A percentile compares a stretch with the other conserved stretches of the same genome.
phyloP scores from a whole-genome alignment of 2,113 vertebrate genomes.

The Chrysochloris asiatica region DNA sequence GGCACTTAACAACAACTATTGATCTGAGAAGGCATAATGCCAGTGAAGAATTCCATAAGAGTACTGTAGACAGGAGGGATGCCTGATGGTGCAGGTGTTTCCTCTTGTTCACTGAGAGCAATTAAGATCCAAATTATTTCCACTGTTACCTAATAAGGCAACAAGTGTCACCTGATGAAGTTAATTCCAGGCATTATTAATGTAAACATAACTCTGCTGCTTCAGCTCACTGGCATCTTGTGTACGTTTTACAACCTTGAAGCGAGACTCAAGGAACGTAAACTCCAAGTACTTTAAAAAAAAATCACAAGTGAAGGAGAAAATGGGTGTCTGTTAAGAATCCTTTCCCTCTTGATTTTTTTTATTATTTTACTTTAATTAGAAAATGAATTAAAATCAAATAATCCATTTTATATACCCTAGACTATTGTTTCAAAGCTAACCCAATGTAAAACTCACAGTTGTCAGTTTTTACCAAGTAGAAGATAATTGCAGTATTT shows the following conservation, averaged over 20 bases:
- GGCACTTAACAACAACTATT: no score
- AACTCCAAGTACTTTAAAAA: neutral
- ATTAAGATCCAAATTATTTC: conserved; percentile 65
- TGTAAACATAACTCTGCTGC: neutral
- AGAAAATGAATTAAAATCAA: neutral
- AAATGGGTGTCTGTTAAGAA: neutral
- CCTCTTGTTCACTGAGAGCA: conserved; percentile 67
- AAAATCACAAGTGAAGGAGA: neutral
- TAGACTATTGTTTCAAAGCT: neutral
- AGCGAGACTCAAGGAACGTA: neutral
- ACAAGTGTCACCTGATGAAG: conserved; percentile 62
- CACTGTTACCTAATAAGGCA: conserved; percentile 73
- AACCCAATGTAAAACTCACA: neutral
- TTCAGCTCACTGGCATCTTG: neutral
- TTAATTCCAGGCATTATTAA: conserved; percentile 47
- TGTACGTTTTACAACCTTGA: neutral
- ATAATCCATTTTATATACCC: neutral
- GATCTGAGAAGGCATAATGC: conserved; percentile 47
- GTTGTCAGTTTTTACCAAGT: neutral
- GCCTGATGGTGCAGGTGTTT: conserved; percentile 54
- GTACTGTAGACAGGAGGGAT: neutral
- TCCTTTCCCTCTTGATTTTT: neutral
- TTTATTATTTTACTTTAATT: neutral
- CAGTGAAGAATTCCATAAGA: conserved; percentile 1
- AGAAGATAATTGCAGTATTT: neutral